Evolutionary conservation across 1,140 invertebrate genomes (phyloP).

Genomic region (Drosophila mojavensis): DNA sequence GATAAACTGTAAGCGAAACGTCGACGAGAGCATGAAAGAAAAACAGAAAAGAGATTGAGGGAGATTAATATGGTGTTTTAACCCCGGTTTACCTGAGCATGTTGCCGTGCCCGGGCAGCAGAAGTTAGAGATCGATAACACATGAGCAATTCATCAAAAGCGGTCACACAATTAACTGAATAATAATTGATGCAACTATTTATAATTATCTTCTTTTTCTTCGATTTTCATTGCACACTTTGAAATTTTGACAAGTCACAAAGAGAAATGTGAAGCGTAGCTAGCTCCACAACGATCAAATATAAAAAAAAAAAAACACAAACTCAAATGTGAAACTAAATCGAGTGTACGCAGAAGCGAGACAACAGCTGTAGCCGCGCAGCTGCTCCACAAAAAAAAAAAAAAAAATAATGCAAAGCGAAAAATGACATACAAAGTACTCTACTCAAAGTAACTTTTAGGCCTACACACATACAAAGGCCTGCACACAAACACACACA

Average conservation of each 20-base stretch:
- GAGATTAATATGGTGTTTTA: conserved; percentile 29
- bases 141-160: conserved; percentile 48
- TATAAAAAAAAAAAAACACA: conserved; percentile 18
- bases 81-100: conserved; percentile 43
- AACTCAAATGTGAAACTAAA: conserved; percentile 20
- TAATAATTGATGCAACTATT: conserved; percentile 49
- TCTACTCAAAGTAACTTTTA: conserved; percentile 41
- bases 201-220: conserved; percentile 58
- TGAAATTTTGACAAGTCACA: conserved; percentile 60
- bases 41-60: background rate
- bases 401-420: conserved; percentile 44
- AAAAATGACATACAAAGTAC: conserved; percentile 61
- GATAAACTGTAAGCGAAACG: conserved; percentile 87
- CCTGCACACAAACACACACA: background rate
- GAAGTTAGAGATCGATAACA: conserved; percentile 58
- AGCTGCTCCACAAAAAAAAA: conserved; percentile 66
- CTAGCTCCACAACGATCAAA: conserved; percentile 27
- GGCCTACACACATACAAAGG: conserved; percentile 8
- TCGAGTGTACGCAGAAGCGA: conserved; percentile 61
- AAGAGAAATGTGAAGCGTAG: conserved; percentile 37
- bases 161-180: conserved; percentile 32
- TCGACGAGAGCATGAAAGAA: background rate
- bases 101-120: conserved; percentile 48
- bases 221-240: conserved; percentile 71
- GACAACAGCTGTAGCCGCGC: conserved; percentile 68